phyloP scores from a whole-genome alignment of 2,113 vertebrate species.

The Heterocephalus glaber region DNA sequence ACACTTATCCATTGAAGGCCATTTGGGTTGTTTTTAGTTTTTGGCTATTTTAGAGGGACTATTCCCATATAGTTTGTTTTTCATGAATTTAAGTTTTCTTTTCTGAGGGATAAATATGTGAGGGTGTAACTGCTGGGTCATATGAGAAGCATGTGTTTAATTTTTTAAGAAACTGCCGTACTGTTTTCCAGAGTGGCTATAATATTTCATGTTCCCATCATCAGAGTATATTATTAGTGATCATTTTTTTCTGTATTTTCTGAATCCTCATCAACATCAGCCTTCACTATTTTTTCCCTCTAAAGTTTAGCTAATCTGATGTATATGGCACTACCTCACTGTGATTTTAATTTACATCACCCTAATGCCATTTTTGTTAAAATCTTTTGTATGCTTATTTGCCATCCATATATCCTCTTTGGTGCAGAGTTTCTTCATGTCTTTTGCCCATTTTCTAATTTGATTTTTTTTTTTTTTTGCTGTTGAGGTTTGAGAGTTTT shows the following conservation, averaged over 20 bases:
- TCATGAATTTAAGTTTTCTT: neutral
- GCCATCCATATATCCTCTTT: neutral
- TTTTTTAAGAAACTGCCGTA: neutral
- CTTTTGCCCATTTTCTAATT: neutral
- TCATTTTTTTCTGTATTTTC: neutral
- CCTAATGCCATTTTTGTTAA: neutral
- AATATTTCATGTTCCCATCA: neutral
- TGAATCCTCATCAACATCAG: neutral
- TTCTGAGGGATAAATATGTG: neutral
- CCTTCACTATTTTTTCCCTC: neutral
- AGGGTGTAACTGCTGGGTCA: neutral
- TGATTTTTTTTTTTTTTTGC: neutral
- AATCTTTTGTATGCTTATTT: neutral
- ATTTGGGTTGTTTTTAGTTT: neutral
- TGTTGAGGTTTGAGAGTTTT: neutral
- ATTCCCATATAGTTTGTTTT: neutral
- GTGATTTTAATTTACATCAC: constrained; percentile 31
- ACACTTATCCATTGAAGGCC: neutral
- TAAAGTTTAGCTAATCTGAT: neutral
- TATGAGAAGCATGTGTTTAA: neutral
- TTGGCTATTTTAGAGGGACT: neutral
- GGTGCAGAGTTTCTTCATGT: neutral
- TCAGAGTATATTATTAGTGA: neutral
- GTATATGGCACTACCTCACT: neutral
- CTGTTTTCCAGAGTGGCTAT: neutral